These are phyloP conservation scores for Podarcis siculus DNA, from an alignment of 2,797 vertebrate genomes.

Conservation along the genomic window DNA sequence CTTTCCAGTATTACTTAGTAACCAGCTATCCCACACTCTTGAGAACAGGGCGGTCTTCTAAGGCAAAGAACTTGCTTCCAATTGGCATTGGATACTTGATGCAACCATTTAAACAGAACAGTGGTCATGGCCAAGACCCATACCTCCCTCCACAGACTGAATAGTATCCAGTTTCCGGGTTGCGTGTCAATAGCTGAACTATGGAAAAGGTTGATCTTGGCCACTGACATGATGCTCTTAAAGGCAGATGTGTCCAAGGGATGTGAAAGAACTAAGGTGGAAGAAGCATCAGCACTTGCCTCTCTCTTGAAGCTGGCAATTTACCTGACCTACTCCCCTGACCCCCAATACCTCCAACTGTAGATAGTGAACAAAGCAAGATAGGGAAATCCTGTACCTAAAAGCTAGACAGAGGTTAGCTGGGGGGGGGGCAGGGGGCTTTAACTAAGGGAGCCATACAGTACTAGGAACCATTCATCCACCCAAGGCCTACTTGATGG, in stretches of 20 bases:
- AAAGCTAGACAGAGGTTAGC: neutral
- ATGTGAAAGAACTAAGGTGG: neutral
- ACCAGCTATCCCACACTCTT: neutral
- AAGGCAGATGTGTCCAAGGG: too few species aligned
- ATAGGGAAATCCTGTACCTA: neutral
- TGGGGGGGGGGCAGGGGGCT: too few species aligned
- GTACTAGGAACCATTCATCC: neutral
- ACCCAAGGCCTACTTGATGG: neutral
- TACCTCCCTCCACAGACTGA: neutral
- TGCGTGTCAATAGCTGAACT: neutral
- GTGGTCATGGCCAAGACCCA: neutral
- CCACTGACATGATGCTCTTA: neutral
- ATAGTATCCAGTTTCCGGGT: neutral
- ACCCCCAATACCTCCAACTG: neutral
- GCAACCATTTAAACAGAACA: neutral
- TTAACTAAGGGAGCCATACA: neutral
- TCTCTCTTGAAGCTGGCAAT: neutral
- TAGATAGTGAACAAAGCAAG: neutral
- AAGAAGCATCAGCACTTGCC: neutral
- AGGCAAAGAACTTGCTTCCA: neutral
- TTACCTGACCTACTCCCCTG: neutral
- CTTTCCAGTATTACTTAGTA: neutral
- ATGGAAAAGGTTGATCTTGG: neutral
- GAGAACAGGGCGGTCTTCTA: neutral
- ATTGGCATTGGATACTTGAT: neutral